phyloP scores from a whole-genome alignment of 2,797 vertebrate genomes.

The Bryconaethiops microstoma region DNA sequence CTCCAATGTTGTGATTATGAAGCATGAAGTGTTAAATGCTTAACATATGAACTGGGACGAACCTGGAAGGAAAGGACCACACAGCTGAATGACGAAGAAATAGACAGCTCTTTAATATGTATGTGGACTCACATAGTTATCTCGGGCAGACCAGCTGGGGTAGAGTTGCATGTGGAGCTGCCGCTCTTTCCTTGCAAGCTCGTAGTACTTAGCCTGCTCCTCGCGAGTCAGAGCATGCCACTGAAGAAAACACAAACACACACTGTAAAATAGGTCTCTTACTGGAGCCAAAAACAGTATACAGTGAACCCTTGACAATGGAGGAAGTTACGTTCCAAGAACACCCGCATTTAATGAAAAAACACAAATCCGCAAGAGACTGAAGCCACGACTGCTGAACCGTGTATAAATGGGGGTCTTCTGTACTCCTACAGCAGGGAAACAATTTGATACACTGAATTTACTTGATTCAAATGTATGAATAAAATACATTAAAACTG shows the following conservation, averaged over 20 bases:
- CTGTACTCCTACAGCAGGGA: too few relatives aligned
- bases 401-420: too few relatives aligned
- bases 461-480: too few relatives aligned
- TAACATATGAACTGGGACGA: neutral
- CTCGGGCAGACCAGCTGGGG: constrained; percentile 96
- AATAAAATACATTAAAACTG: too few relatives aligned
- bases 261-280: neutral
- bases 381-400: too few relatives aligned
- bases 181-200: constrained; percentile 95
- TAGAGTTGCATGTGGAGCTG: constrained; percentile 99
- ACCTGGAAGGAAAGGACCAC: neutral
- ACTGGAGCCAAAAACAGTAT: neutral
- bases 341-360: too few relatives aligned
- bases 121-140: constrained; percentile 92
- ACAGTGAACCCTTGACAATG: neutral
- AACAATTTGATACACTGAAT: too few relatives aligned
- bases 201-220: constrained; percentile 98
- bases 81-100: neutral
- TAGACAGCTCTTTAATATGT: neutral
- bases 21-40: too few relatives aligned
- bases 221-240: constrained; percentile 97
- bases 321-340: too few relatives aligned
- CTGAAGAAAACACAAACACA: constrained; percentile 70
- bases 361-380: too few relatives aligned
- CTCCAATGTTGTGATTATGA: too few relatives aligned